Evolutionary conservation across 2,888 invertebrate genomes (phyloP), one percentile per base, ranked within the genome.

Genomic region (Heteromurus nitidus): DNA sequence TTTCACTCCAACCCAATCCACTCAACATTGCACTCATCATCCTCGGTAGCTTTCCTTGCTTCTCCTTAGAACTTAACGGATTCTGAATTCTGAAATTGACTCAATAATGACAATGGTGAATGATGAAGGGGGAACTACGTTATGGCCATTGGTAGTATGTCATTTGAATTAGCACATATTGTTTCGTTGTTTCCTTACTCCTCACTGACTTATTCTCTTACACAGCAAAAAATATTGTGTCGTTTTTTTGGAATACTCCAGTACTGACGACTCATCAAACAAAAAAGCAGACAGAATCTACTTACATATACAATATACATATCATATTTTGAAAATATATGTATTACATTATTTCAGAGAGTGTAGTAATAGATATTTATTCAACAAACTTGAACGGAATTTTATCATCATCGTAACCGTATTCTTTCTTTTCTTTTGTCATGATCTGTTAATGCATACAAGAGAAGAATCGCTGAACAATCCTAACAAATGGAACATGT

Each of bases 1-100:
- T 75, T 75, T 75, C 55, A 36, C 44, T 16, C 42, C 55, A 75
- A 18, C 74, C n/a, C 64, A 20, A 28, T 24, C 16, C 1, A n/a
- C 26, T 18, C 26, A 7, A 22, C 55, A 22, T 31, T 7, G 3
- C 47, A n/a, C 31, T 1, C 28, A 28, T 67, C 42, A n/a, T 28
- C 11, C n/a, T 26, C 11, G 58, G 16, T 28, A 28, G 7, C 47
- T n/a, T 3, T 3, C 47, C 47, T n/a, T 47, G 11, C 11, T 36
- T 55, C 18, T 31, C 44, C 26, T 24, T 20, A 7, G 26, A 26
- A 22, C 36, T 36, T 72, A 72, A 72, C 72, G 72, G 72, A 60
- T 44, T 72, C 28, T 62, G 5, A 55, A 69, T 55, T 44, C n/a
- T 28, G n/a, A 62, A 42, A 44, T 50, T 72, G 62, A 62, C 16